Evolutionary conservation across 2,888 invertebrate species (phyloP).

Genomic region (Philaethria dido): DNA sequence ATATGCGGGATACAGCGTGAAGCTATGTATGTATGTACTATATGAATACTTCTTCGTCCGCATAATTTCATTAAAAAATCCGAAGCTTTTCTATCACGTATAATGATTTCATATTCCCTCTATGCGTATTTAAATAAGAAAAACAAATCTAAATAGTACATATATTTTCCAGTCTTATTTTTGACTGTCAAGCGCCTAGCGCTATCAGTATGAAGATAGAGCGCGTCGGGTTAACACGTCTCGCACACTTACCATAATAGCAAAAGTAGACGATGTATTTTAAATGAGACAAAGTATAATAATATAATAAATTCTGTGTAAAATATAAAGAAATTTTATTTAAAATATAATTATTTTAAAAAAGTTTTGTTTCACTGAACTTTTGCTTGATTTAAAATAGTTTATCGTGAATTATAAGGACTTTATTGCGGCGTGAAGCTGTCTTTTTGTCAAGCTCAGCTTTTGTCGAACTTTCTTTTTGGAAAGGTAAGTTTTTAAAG

Average conservation of each 20-base stretch:
- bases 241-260: constrained; percentile 9
- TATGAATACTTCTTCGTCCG: too few species aligned
- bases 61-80: too few species aligned
- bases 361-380: neutral
- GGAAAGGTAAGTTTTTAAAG: constrained; percentile 11
- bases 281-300: neutral
- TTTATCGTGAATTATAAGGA: neutral
- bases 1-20: too few species aligned
- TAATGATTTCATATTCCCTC: too few species aligned
- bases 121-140: neutral
- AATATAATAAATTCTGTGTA: neutral
- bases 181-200: constrained; percentile 25
- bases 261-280: constrained; percentile 26
- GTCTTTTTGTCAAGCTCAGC: too few species aligned
- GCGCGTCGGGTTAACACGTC: constrained; percentile 38
- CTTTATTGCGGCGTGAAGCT: neutral
- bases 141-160: neutral
- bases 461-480: neutral
- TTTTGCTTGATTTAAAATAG: constrained; percentile 14
- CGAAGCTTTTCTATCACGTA: too few species aligned
- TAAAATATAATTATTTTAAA: neutral
- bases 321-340: neutral
- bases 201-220: constrained; percentile 39
- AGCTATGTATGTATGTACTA: too few species aligned
- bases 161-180: neutral